These are phyloP conservation scores for Tachysurus fulvidraco DNA, from an alignment of 2,113 vertebrate genomes.

Conservation along the genomic window DNA sequence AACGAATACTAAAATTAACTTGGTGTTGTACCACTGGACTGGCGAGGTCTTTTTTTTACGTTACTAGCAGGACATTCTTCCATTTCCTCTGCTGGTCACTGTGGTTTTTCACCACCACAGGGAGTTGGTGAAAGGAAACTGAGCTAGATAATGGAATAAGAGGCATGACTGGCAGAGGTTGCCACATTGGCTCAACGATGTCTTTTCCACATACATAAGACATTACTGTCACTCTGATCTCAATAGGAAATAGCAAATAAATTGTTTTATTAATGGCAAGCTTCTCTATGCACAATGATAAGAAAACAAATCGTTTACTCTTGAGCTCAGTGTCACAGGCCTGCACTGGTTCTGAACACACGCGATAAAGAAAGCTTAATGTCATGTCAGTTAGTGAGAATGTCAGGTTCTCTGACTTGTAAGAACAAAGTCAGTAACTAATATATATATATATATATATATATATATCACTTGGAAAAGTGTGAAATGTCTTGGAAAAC, in stretches of 20 bases:
- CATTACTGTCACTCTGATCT: background rate
- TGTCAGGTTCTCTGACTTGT: background rate
- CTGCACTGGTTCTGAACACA: background rate
- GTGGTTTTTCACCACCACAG: slow-evolving; percentile 35
- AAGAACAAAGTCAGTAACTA: background rate
- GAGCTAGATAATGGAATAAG: slow-evolving; percentile 47
- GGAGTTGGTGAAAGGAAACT: slow-evolving; percentile 20
- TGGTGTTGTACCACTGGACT: background rate
- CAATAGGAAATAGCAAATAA: background rate
- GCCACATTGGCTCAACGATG: background rate
- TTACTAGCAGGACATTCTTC: slow-evolving; percentile 4
- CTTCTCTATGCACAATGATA: background rate
- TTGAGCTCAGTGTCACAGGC: background rate
- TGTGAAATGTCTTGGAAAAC: background rate
- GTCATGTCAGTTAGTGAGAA: background rate
- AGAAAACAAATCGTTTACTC: background rate
- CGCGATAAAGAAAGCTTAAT: background rate
- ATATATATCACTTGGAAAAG: no score
- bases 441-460: no score
- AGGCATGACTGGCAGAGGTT: slow-evolving; percentile 34
- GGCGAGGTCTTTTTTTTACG: background rate
- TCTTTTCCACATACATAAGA: background rate
- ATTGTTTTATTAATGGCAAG: background rate
- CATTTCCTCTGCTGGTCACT: slow-evolving; percentile 30
- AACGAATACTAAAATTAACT: background rate